Conservation (phyloP, 2,888 invertebrate species). For the Ariolimax columbianus region DNA sequence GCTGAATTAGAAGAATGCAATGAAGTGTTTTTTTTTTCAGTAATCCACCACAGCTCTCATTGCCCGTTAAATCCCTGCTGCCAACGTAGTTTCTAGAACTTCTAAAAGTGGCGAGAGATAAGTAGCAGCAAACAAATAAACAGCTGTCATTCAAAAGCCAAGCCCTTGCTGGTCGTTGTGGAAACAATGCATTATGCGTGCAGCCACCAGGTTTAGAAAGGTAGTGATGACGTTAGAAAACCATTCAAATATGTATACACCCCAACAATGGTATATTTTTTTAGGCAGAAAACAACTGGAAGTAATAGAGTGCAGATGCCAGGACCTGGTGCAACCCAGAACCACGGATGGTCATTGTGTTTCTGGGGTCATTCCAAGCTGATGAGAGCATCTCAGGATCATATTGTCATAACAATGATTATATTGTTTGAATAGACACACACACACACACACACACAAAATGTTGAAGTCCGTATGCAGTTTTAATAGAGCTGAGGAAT, state of each 20-base stretch:
- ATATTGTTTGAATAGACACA: background rate
- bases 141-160: constrained; percentile 7
- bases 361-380: background rate
- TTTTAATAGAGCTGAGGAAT: background rate
- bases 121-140: constrained; percentile 9
- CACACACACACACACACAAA: background rate
- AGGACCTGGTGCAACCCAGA: background rate
- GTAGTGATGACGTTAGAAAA: background rate
- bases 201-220: no score
- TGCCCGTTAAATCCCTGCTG: background rate
- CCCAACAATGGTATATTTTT: background rate
- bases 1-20: background rate
- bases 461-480: background rate
- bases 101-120: background rate
- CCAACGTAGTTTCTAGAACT: background rate
- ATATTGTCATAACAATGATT: background rate
- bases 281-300: background rate
- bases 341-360: background rate
- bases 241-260: background rate
- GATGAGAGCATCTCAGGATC: background rate
- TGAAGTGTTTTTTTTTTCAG: background rate
- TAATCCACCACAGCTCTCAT: background rate
- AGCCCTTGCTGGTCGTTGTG: background rate
- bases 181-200: background rate
- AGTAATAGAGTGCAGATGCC: background rate